These are phyloP conservation scores for Eubasilissa splendida DNA, from an alignment of 2,888 invertebrate genomes.

Conservation along the genomic window DNA sequence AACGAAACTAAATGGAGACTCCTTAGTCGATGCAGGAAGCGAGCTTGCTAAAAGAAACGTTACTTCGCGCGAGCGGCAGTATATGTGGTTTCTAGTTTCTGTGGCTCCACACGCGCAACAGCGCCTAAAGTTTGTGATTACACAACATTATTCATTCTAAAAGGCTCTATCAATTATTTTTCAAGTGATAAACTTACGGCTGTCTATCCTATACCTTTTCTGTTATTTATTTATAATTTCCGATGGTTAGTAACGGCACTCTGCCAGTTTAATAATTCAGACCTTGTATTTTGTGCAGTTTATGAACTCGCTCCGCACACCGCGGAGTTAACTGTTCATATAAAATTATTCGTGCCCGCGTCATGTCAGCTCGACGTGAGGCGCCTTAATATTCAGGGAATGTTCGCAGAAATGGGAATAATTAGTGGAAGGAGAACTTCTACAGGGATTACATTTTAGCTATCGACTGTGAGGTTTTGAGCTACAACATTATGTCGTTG, in stretches of 20 bases:
- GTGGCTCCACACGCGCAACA: too few species aligned
- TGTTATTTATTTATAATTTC: constrained; percentile 12
- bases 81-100: too few species aligned
- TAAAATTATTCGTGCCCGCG: constrained; percentile 21
- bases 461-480: too few species aligned
- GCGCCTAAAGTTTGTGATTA: too few species aligned
- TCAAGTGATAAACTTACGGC: background rate
- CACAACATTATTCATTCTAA: background rate
- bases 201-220: background rate
- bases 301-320: background rate
- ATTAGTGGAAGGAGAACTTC: constrained; percentile 24
- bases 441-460: background rate
- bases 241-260: background rate
- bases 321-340: constrained; percentile 26
- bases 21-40: background rate
- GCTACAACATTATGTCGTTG: too few species aligned
- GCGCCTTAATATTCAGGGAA: constrained; percentile 18
- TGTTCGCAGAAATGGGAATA: constrained; percentile 5
- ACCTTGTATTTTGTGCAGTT: constrained; percentile 20
- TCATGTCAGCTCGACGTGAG: constrained; percentile 24
- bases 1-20: background rate
- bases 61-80: too few species aligned
- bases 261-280: constrained; percentile 8
- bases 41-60: background rate
- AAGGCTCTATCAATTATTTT: background rate